Percentiles rank a stretch among this genome's conserved stretches.
Conservation (phyloP, 2,797 vertebrate genomes). For the Galagoides demidoff region DNA sequence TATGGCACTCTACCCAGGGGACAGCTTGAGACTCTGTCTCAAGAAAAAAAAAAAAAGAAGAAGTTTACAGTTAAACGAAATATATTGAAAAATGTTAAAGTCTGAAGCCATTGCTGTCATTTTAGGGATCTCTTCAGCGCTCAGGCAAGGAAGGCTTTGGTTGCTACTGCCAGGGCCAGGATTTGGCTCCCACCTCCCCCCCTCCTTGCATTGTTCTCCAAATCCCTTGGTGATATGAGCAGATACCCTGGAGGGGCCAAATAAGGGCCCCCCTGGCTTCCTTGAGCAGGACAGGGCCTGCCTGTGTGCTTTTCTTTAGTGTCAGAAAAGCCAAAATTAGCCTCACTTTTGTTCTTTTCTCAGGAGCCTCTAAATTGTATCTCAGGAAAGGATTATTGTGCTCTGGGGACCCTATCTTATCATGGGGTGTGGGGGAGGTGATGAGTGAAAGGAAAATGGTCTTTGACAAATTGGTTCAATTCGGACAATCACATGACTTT, state of each 20-base stretch:
- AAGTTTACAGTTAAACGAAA: not conserved
- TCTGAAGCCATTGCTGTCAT: not conserved
- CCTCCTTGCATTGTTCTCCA: constrained; percentile 57
- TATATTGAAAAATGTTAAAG: not conserved
- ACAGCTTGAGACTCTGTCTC: no score
- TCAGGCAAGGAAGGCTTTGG: not conserved
- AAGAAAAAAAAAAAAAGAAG: no score
- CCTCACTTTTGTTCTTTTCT: constrained; percentile 65
- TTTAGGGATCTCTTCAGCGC: not conserved
- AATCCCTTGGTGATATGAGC: constrained; percentile 52
- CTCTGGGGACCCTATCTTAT: constrained; percentile 86
- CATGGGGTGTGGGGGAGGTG: constrained; percentile 63
- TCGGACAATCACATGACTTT: constrained; percentile 76
- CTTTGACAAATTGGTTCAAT: constrained; percentile 83
- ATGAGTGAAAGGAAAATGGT: constrained; percentile 81
- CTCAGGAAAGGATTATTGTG: constrained; percentile 86
- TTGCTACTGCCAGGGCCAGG: not conserved
- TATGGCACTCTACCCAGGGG: no score
- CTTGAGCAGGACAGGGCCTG: constrained; percentile 47
- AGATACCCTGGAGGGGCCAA: constrained; percentile 59
- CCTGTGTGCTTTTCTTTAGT: constrained; percentile 63
- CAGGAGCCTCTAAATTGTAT: constrained; percentile 79
- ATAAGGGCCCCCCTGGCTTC: constrained; percentile 69
- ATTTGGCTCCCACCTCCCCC: not conserved
- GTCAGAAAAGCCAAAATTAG: constrained; percentile 84